phyloP scores from a whole-genome alignment of 2,797 vertebrate genomes.

The Sphenopsis melanotis region DNA sequence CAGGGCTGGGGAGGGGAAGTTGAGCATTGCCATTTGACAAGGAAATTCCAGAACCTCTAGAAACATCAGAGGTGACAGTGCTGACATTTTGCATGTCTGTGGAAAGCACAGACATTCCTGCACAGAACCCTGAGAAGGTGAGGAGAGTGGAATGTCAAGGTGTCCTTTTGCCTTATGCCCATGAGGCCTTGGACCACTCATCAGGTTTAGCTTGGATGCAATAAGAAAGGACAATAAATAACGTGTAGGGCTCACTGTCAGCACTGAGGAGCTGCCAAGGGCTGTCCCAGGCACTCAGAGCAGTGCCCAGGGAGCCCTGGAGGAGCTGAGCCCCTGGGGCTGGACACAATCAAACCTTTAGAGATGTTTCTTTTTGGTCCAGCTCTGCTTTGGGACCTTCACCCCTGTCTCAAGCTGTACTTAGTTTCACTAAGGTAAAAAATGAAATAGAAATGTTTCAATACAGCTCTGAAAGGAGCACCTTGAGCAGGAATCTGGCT shows the following conservation, averaged over 20 bases:
- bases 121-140: background rate
- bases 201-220: background rate
- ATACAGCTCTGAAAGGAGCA: background rate
- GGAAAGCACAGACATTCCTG: background rate
- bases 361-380: background rate
- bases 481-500: background rate
- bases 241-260: background rate
- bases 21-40: background rate
- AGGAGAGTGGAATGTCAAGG: background rate
- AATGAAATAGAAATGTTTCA: background rate
- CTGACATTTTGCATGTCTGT: background rate
- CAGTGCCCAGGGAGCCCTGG: background rate
- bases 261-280: background rate
- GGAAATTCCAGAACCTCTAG: background rate
- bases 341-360: background rate
- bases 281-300: background rate
- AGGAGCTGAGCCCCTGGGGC: background rate
- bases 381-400: background rate
- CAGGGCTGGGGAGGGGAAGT: background rate
- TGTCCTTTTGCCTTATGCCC: background rate
- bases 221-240: background rate
- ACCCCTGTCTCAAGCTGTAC: background rate
- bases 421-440: background rate
- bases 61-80: background rate
- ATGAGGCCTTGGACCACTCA: background rate